Evolutionary conservation across 2,888 invertebrate genomes (phyloP), one percentile per base, ranked within the genome.

Genomic region (Lasioglossum oenotherae): DNA sequence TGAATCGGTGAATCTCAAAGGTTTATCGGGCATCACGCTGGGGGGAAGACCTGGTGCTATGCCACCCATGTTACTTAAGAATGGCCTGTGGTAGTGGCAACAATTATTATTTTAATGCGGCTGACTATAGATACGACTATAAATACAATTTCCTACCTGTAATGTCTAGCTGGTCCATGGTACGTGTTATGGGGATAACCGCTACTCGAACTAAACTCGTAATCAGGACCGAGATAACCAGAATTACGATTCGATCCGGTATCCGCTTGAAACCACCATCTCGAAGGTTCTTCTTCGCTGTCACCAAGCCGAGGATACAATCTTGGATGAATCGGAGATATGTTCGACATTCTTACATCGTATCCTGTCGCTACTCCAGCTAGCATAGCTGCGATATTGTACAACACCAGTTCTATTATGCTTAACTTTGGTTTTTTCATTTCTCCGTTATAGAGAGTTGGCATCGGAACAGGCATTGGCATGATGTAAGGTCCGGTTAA

Each of bases 331-430:
- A 98, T 96, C 0, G 98, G 97, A 90, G 98, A 97, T 78, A 98
- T 97, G 94, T 98, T 98, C 72, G 98, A 98, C 95, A 98, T 96
- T 93, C 98, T 96, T 78, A 99, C 97, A 96, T 99, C 99, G 94
- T 98, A 99, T 0, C 99, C 99, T 64, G 98, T 98, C 4, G 98
- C 98, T 67, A 99, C 98, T 44, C 98, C 97, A 4, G 99, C 99
- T 93, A 99, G 95, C 96, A 99, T 96, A 78, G 98, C 98, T 79
- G 98, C 98, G 96, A 99, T 98, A 95, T 98, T 98, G 96, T 98
- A 99, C 88, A 99, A 96, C 90, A 97, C 98, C 96, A 96, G 96
- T 95, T 97, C 97, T 91, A 97, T 97, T 95, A 97, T 97, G 93
- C 97, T 96, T 90, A 97, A 96, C 95, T 97, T 97, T 94, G 97